Evolutionary conservation across 2,113 vertebrate species (phyloP).

Genomic region (Piaya cayana): DNA sequence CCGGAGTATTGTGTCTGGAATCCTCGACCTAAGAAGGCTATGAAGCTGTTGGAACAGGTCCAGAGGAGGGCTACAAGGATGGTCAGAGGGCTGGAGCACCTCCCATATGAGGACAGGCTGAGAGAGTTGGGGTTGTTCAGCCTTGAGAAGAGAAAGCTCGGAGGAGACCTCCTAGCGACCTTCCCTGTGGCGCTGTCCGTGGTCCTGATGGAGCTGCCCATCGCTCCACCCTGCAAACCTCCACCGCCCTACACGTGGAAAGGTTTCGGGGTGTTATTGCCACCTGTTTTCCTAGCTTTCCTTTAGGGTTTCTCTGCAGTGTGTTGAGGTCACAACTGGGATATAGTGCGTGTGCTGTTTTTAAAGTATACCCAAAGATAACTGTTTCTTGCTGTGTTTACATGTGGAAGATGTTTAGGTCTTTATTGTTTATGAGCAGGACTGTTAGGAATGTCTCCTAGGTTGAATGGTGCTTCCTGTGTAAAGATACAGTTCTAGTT

Average conservation of each 20-base stretch:
- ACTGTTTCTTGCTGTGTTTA: neutral
- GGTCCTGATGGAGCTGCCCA: constrained; percentile 65
- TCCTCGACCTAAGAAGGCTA: no score
- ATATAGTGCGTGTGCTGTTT: rapidly evolving
- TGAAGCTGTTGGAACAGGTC: no score
- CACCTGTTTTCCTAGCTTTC: neutral
- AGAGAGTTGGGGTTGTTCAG: no score
- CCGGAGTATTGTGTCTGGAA: no score
- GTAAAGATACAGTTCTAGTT: neutral
- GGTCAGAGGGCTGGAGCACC: no score
- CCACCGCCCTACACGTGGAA: rapidly evolving
- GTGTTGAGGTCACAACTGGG: neutral
- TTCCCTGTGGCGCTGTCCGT: constrained; percentile 67
- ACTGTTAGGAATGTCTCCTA: neutral
- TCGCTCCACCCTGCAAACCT: rapidly evolving
- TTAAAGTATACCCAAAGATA: neutral
- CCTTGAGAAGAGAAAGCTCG: no score
- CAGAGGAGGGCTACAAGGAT: no score
- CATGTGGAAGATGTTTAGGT: neutral
- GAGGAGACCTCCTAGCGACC: no score
- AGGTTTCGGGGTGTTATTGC: rapidly evolving
- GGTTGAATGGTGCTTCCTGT: neutral
- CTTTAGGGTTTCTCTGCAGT: neutral
- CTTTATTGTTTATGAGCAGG: neutral
- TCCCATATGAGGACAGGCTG: no score